Evolutionary conservation across 2,797 vertebrate genomes (phyloP).

Genomic region (Syncerus caffer): DNA sequence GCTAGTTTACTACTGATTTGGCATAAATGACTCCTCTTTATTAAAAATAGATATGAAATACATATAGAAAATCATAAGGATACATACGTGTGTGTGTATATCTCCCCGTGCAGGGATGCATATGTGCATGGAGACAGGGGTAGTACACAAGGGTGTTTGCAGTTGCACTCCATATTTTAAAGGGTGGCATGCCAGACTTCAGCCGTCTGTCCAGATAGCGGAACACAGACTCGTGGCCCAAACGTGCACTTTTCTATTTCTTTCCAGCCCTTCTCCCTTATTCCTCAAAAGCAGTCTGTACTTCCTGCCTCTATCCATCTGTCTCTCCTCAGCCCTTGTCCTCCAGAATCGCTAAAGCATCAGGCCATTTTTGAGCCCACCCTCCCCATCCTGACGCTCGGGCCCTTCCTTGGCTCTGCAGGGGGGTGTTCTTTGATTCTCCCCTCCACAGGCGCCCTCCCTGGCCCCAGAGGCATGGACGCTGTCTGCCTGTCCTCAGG

Average conservation of each 20-base stretch:
- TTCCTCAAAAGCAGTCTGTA: background rate
- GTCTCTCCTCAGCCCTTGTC: background rate
- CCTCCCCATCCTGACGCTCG: background rate
- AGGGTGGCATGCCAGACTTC: no score
- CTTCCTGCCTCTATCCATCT: background rate
- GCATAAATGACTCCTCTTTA: background rate
- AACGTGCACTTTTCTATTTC: background rate
- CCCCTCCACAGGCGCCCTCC: background rate
- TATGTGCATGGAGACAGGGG: no score
- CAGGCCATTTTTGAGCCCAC: background rate
- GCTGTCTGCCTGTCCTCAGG: background rate
- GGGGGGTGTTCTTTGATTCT: background rate
- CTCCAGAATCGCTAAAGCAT: background rate
- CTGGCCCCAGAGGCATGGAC: rapidly evolving
- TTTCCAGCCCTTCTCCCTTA: background rate
- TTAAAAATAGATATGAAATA: background rate
- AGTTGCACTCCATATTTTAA: background rate
- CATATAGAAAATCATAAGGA: background rate
- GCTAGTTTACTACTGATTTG: background rate
- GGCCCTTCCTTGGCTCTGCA: background rate
- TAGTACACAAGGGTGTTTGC: rapidly evolving
- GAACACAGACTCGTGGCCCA: background rate
- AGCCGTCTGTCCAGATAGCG: background rate
- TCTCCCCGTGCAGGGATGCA: background rate
- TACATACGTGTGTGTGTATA: background rate